phyloP scores from a whole-genome alignment of 2,888 invertebrate species.

The Catotricha subobsoleta region DNA sequence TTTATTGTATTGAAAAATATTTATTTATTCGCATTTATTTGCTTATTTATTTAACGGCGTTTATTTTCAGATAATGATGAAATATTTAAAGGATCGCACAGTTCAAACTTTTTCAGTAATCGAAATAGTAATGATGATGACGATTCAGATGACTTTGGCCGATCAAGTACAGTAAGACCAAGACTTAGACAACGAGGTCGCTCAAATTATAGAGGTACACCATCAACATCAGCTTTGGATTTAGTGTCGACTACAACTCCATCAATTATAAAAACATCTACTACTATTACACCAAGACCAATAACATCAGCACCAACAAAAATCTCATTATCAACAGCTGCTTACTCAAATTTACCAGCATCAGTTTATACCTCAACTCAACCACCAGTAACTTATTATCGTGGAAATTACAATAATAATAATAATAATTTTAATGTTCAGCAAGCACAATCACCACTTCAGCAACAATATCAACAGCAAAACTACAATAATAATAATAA shows the following conservation, averaged over 20 bases:
- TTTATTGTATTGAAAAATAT: not conserved
- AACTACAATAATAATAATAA: not conserved
- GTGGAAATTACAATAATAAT: not conserved
- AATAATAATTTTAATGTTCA: not conserved
- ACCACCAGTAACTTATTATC: too few species aligned
- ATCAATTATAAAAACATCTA: conserved; percentile 1
- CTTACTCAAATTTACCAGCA: not conserved
- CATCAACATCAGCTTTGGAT: not conserved
- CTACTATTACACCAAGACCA: conserved; percentile 5
- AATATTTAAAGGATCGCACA: conserved; percentile 49
- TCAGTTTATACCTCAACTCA: not conserved
- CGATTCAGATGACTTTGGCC: not conserved
- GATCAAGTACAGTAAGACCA: not conserved
- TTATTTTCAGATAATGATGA: conserved; percentile 30
- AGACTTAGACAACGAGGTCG: conserved; percentile 1
- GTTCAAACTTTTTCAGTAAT: conserved; percentile 57
- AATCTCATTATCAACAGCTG: not conserved
- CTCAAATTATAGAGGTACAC: conserved; percentile 1
- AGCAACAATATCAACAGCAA: conserved; percentile 1
- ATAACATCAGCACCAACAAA: not conserved
- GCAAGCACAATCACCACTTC: not conserved
- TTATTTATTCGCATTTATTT: not conserved
- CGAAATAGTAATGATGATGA: conserved; percentile 38
- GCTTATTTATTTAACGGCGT: not conserved
- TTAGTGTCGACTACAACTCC: not conserved